Evolutionary conservation across 1,140 invertebrate species (phyloP).

Genomic region (Orchesella cincta): DNA sequence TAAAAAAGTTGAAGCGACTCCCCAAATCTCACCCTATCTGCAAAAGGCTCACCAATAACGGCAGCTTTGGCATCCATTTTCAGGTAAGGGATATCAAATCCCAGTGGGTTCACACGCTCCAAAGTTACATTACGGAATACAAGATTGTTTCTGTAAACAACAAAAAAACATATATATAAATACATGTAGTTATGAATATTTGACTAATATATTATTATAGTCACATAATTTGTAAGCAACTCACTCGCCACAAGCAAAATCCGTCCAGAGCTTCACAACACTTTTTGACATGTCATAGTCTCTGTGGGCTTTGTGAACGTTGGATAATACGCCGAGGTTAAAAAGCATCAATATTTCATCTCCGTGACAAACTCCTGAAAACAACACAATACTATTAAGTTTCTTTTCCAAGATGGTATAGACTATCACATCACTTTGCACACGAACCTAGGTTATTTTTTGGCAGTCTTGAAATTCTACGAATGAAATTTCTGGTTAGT

Average conservation of each 20-base stretch:
- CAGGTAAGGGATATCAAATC: conserved; percentile 2
- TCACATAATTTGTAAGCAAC: background rate
- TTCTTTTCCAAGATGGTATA: background rate
- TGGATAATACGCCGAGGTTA: conserved; percentile 9
- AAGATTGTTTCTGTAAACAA: background rate
- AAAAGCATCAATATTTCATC: conserved; percentile 32
- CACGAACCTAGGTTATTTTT: background rate
- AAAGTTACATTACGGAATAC: background rate
- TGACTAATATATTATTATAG: background rate
- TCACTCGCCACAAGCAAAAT: conserved; percentile 37
- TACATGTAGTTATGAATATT: background rate
- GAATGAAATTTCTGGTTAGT: background rate
- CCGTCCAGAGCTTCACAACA: conserved; percentile 25
- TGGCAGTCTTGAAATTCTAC: background rate
- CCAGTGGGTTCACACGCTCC: background rate
- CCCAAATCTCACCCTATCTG: background rate
- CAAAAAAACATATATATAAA: background rate
- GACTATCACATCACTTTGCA: background rate
- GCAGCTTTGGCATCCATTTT: background rate
- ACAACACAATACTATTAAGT: background rate
- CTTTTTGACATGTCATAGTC: conserved; percentile 32
- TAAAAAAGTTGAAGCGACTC: conserved; percentile 5
- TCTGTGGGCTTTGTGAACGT: conserved; percentile 4
- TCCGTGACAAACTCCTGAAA: background rate
- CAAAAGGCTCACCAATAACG: background rate